These are phyloP conservation scores for Nesogale talazaci DNA, from an alignment of 2,113 vertebrate genomes.

Conservation along the genomic window DNA sequence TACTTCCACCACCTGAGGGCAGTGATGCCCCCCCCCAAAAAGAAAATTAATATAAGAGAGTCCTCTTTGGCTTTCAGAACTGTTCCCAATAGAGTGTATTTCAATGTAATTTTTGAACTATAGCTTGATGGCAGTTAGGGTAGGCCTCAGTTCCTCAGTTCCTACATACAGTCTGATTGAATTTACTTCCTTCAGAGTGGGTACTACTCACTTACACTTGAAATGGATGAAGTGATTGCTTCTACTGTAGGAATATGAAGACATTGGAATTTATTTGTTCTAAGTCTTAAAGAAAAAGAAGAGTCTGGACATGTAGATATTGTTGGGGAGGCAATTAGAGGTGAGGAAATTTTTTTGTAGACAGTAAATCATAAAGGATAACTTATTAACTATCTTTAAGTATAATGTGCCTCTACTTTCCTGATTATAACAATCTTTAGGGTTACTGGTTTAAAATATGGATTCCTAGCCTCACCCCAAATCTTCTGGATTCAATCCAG, in stretches of 20 bases:
- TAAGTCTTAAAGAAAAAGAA: conserved; percentile 64
- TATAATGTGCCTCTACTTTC: conserved; percentile 70
- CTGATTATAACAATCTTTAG: conserved; percentile 70
- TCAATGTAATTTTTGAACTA: background rate
- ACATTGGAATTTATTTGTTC: conserved; percentile 58
- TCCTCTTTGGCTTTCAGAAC: background rate
- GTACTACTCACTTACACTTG: background rate
- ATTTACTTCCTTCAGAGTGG: background rate
- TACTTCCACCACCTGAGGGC: too few relatives aligned
- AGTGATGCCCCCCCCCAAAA: too few relatives aligned
- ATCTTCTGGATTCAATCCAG: conserved; percentile 47
- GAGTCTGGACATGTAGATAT: conserved; percentile 70
- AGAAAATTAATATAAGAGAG: too few relatives aligned
- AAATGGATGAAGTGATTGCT: conserved; percentile 15
- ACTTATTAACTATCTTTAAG: conserved; percentile 70
- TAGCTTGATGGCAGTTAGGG: background rate
- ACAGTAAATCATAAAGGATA: conserved; percentile 68
- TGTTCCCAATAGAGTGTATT: too few relatives aligned
- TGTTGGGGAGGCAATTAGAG: conserved; percentile 70
- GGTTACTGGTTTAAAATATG: conserved; percentile 70
- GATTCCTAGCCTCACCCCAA: conserved; percentile 61
- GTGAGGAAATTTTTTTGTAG: conserved; percentile 65
- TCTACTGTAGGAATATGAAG: conserved; percentile 27
- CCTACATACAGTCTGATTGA: background rate
- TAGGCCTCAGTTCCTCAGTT: background rate